Evolutionary conservation across 2,888 invertebrate genomes (phyloP).

Genomic region (Synanthedon myopaeformis): DNA sequence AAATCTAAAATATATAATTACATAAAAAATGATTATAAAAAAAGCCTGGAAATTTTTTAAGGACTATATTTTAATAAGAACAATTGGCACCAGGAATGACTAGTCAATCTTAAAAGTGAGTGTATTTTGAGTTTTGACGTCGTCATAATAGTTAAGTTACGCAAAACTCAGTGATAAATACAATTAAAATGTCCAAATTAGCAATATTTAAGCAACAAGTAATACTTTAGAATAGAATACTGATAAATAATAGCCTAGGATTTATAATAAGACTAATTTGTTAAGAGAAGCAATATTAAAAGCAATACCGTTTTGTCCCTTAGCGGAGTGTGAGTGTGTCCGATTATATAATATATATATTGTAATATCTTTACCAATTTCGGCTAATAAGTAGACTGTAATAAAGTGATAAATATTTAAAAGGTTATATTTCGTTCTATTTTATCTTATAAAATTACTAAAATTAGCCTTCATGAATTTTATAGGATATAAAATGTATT

Average conservation of each 20-base stretch:
- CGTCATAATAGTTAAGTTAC: neutral
- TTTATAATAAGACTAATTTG: constrained; percentile 9
- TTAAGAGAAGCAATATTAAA: constrained; percentile 37
- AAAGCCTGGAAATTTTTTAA: too few relatives aligned
- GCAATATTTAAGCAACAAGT: constrained; percentile 35
- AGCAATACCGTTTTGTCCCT: constrained; percentile 31
- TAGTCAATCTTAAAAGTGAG: too few relatives aligned
- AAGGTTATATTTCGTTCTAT: neutral
- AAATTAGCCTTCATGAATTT: neutral
- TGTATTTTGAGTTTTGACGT: too few relatives aligned
- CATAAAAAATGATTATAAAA: too few relatives aligned
- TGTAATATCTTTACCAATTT: constrained; percentile 18
- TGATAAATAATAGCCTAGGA: constrained; percentile 18
- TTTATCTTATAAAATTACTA: neutral
- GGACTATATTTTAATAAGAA: too few relatives aligned
- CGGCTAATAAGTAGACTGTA: constrained; percentile 51
- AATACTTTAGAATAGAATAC: constrained; percentile 10
- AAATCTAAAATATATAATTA: too few relatives aligned
- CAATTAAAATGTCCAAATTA: constrained; percentile 44
- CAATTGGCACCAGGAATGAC: too few relatives aligned
- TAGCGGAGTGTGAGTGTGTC: neutral
- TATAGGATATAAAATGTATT: neutral
- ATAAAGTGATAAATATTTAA: constrained; percentile 30
- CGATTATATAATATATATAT: neutral
- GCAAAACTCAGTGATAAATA: constrained; percentile 32